phyloP scores from a whole-genome alignment of 2,888 invertebrate genomes.

The Cinara cedri region DNA sequence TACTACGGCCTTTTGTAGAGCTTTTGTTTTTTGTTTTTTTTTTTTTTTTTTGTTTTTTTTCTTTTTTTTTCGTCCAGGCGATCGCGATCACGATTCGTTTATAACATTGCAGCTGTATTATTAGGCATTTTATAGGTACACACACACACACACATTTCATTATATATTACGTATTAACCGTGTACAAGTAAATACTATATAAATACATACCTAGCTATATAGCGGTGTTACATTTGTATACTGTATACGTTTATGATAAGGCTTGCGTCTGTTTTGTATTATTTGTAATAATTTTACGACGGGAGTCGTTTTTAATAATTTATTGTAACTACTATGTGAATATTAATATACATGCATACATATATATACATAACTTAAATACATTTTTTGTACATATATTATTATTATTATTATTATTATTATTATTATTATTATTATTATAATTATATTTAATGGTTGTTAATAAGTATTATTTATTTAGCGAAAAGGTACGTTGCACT shows the following conservation, averaged over 20 bases:
- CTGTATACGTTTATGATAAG: not conserved
- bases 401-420: not conserved
- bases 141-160: too few species aligned
- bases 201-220: not conserved
- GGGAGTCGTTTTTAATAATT: slow-evolving; percentile 19
- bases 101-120: not conserved
- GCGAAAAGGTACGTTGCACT: slow-evolving; percentile 44
- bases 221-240: slow-evolving; percentile 1
- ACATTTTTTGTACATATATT: slow-evolving; percentile 12
- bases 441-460: slow-evolving; percentile 43
- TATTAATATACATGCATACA: slow-evolving; percentile 12
- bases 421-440: not conserved
- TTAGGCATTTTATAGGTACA: not conserved
- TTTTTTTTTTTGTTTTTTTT: too few species aligned
- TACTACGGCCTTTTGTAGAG: not conserved
- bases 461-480: slow-evolving; percentile 52
- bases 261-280: slow-evolving; percentile 14
- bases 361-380: slow-evolving; percentile 22
- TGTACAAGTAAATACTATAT: not conserved
- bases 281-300: not conserved
- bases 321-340: slow-evolving; percentile 46
- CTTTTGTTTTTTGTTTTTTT: too few species aligned
- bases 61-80: not conserved
- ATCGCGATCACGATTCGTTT: not conserved
- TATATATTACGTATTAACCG: not conserved